These are phyloP conservation scores for Origma solitaria DNA, from an alignment of 2,113 vertebrate genomes.

Conservation along the genomic window DNA sequence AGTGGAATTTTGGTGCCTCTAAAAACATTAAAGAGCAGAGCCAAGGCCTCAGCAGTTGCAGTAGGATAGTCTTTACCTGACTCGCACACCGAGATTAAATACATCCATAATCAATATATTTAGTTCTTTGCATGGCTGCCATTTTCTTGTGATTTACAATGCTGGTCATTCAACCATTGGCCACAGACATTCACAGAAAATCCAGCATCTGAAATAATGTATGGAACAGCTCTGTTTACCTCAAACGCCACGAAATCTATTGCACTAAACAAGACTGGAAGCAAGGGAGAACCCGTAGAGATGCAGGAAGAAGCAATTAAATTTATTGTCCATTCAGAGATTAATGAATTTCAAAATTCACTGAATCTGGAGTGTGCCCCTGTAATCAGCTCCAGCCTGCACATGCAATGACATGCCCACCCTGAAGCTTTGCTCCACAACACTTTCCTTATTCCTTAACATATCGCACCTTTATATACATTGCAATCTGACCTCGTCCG, in stretches of 20 bases:
- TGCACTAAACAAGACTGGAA: not conserved
- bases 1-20: not conserved
- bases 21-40: not conserved
- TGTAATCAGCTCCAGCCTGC: not conserved
- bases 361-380: not conserved
- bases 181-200: not conserved
- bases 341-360: not conserved
- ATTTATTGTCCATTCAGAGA: not conserved
- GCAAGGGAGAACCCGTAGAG: not conserved
- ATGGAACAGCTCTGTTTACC: not conserved
- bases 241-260: not conserved
- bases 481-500: not conserved
- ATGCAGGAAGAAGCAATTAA: not conserved
- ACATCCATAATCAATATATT: not conserved
- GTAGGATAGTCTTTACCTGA: not conserved
- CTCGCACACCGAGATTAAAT: not conserved
- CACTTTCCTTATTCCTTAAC: not conserved
- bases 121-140: not conserved
- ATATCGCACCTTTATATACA: not conserved
- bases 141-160: not conserved
- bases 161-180: not conserved
- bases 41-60: not conserved
- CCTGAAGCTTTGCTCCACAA: not conserved
- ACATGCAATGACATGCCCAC: fast-evolving
- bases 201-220: not conserved